Conservation (phyloP, 1,140 invertebrate genomes). For the Pogonomyrmex californicus region DNA sequence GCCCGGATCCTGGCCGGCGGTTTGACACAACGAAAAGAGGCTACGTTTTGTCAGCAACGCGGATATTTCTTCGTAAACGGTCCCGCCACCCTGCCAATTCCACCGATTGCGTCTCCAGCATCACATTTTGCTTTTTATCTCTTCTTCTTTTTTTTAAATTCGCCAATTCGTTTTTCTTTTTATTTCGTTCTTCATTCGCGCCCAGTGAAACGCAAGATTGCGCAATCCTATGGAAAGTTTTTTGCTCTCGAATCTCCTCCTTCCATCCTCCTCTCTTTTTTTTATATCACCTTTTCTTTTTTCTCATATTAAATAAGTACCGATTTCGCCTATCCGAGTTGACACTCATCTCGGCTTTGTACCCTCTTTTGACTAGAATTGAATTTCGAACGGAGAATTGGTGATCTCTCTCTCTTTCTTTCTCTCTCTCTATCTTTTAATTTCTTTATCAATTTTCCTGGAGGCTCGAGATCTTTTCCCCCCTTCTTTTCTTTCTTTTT, state of each 20-base stretch:
- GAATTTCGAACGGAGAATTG: conserved; percentile 82
- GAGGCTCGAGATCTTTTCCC: conserved; percentile 51
- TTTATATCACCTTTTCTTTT: conserved; percentile 44
- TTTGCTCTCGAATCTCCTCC: conserved; percentile 6
- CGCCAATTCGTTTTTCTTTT: conserved; percentile 11
- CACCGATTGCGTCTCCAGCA: conserved; percentile 50
- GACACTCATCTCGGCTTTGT: conserved; percentile 81
- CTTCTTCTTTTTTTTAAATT: background rate
- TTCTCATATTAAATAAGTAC: conserved; percentile 83
- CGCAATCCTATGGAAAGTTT: conserved; percentile 29
- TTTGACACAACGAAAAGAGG: conserved; percentile 86
- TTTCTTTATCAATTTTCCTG: background rate
- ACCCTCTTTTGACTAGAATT: conserved; percentile 87
- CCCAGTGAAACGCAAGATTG: conserved; percentile 25
- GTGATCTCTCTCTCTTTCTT: background rate
- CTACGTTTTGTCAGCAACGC: conserved; percentile 86
- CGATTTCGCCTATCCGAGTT: conserved; percentile 80
- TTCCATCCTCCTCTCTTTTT: conserved; percentile 33
- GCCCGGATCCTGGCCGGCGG: conserved; percentile 79
- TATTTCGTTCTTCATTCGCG: background rate
- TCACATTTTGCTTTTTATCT: background rate
- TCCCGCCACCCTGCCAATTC: conserved; percentile 77
- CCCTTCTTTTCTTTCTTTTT: conserved; percentile 10
- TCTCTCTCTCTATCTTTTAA: background rate
- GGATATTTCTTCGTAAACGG: conserved; percentile 82